Conservation (phyloP, 2,113 vertebrate species). For the Odontophorus gujanensis region DNA sequence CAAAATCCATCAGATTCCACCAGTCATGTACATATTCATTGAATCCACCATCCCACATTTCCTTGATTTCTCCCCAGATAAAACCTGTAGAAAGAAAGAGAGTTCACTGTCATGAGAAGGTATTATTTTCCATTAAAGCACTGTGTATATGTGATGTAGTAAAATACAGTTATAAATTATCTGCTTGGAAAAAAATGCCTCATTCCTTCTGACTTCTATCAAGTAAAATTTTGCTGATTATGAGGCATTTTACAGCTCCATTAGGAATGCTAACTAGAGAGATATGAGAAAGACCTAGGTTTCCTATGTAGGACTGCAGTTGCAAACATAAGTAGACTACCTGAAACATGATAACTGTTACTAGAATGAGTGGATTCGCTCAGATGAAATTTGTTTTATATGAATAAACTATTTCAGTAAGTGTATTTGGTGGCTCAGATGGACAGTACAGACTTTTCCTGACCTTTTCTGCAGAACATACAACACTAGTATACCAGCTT, state of each 20-base stretch:
- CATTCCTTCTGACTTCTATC: background rate
- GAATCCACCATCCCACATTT: constrained; percentile 98
- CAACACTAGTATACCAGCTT: background rate
- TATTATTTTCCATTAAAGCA: background rate
- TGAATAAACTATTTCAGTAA: background rate
- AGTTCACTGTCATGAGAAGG: background rate
- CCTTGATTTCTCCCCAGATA: constrained; percentile 98
- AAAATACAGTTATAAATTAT: constrained; percentile 11
- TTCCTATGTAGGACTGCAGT: background rate
- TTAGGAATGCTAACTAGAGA: constrained; percentile 3
- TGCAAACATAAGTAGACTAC: background rate
- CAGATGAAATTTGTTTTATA: background rate
- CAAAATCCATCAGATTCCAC: constrained; percentile 99
- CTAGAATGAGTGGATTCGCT: background rate
- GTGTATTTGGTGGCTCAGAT: background rate
- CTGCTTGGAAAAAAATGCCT: constrained; percentile 4
- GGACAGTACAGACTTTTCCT: background rate
- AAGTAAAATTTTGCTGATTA: background rate
- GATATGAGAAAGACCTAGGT: background rate
- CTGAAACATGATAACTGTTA: background rate
- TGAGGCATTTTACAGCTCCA: background rate
- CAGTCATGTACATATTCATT: constrained; percentile 96
- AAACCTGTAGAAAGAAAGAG: constrained; percentile 82
- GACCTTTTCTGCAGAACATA: background rate
- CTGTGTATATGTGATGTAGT: background rate